Evolutionary conservation across 1,140 invertebrate species (phyloP).

Genomic region (Lasioglossum baleicum): DNA sequence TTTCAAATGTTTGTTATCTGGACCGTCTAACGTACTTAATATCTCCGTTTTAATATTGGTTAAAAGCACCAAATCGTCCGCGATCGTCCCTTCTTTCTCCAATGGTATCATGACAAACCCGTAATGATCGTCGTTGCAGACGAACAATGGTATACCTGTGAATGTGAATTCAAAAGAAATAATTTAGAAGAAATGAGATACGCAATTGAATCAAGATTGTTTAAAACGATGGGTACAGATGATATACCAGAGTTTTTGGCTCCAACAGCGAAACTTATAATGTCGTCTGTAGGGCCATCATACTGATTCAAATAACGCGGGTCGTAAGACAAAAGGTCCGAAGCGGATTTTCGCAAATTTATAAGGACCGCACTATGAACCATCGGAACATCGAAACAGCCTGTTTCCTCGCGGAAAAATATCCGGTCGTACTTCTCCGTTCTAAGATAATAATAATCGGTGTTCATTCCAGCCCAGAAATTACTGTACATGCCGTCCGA

Average conservation of each 20-base stretch:
- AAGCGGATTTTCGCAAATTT: constrained; percentile 83
- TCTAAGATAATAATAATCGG: constrained; percentile 92
- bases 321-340: constrained; percentile 89
- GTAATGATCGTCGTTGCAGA: constrained; percentile 91
- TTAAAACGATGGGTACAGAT: too few relatives aligned
- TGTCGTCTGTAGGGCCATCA: constrained; percentile 93
- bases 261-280: constrained; percentile 94
- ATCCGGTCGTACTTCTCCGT: constrained; percentile 93
- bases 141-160: constrained; percentile 84
- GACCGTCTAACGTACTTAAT: constrained; percentile 79
- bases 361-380: constrained; percentile 94
- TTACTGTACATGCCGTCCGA: constrained; percentile 95
- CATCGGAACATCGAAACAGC: constrained; percentile 94
- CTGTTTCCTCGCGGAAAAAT: constrained; percentile 85
- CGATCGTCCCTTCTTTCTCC: constrained; percentile 83
- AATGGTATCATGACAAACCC: constrained; percentile 92
- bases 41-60: constrained; percentile 89
- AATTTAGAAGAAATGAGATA: too few relatives aligned
- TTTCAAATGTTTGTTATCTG: too few relatives aligned
- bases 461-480: constrained; percentile 96
- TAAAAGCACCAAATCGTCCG: constrained; percentile 86
- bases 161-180: constrained; percentile 27
- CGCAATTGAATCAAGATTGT: too few relatives aligned
- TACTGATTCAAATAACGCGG: constrained; percentile 83
- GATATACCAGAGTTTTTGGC: constrained; percentile 86